A percentile compares a stretch with the other conserved stretches of the same genome.
These are phyloP conservation scores for Baronia brevicornis DNA, from an alignment of 2,888 invertebrate species.

Conservation along the genomic window DNA sequence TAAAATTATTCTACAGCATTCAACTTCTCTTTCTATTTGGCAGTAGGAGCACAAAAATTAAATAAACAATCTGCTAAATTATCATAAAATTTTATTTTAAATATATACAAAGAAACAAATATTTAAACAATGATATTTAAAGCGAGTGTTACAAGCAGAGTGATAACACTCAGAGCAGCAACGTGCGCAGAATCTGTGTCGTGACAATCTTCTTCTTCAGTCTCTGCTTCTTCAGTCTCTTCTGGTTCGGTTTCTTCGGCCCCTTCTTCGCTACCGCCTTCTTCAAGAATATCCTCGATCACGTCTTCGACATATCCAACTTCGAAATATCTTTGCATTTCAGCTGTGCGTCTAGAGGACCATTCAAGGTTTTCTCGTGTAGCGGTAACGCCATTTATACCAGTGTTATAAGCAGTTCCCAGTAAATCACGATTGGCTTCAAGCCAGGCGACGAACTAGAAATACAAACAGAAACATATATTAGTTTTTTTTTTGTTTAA, in stretches of 20 bases:
- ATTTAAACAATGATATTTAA: constrained; percentile 29
- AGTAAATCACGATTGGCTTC: constrained; percentile 30
- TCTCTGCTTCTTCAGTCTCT: background rate
- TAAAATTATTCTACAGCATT: too few relatives aligned
- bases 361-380: constrained; percentile 42
- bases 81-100: constrained; percentile 3
- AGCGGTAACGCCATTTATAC: constrained; percentile 29
- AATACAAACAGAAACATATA: too few relatives aligned
- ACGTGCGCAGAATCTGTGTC: constrained; percentile 36
- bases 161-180: constrained; percentile 39
- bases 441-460: constrained; percentile 48
- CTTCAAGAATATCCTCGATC: constrained; percentile 25
- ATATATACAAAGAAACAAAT: background rate
- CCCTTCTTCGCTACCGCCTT: constrained; percentile 7
- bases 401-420: constrained; percentile 37
- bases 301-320: constrained; percentile 43
- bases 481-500: background rate
- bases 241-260: constrained; percentile 8
- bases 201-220: too few relatives aligned
- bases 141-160: constrained; percentile 35
- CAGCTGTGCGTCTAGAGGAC: constrained; percentile 35
- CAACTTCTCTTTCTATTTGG: too few relatives aligned
- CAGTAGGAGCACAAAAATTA: constrained; percentile 1
- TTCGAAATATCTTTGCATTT: constrained; percentile 45
- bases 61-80: constrained; percentile 9